Evolutionary conservation across 1,140 invertebrate genomes (phyloP).

Genomic region (Agrilus planipennis): DNA sequence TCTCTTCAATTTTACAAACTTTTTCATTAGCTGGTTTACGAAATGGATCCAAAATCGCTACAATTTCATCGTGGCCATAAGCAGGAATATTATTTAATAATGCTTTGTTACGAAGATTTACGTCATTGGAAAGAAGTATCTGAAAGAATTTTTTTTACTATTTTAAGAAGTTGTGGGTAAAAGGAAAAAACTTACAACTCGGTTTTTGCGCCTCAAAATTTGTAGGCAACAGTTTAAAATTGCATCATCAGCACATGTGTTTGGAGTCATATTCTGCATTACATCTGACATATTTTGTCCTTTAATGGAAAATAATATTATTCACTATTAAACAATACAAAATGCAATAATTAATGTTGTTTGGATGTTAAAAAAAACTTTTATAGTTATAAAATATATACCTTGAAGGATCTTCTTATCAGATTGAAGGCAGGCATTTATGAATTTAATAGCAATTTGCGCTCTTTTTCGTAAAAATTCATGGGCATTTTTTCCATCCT

Average conservation of each 20-base stretch:
- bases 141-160: conserved; percentile 1
- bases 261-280: not conserved
- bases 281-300: not conserved
- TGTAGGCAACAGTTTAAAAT: not conserved
- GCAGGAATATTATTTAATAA: conserved; percentile 4
- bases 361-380: too few relatives aligned
- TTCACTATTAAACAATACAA: too few relatives aligned
- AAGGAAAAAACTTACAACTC: not conserved
- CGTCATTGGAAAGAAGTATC: not conserved
- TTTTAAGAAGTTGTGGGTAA: not conserved
- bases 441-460: conserved; percentile 8
- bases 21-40: not conserved
- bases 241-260: not conserved
- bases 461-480: not conserved
- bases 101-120: conserved; percentile 1
- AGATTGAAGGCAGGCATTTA: conserved; percentile 7
- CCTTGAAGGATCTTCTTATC: not conserved
- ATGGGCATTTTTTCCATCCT: conserved; percentile 4
- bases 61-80: conserved; percentile 2
- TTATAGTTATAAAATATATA: too few relatives aligned
- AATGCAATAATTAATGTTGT: too few relatives aligned
- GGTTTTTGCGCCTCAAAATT: not conserved
- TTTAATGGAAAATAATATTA: not conserved
- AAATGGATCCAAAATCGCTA: not conserved
- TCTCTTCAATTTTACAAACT: not conserved